Evolutionary conservation across 2,888 invertebrate genomes (phyloP).

Genomic region (Metalampra italica): DNA sequence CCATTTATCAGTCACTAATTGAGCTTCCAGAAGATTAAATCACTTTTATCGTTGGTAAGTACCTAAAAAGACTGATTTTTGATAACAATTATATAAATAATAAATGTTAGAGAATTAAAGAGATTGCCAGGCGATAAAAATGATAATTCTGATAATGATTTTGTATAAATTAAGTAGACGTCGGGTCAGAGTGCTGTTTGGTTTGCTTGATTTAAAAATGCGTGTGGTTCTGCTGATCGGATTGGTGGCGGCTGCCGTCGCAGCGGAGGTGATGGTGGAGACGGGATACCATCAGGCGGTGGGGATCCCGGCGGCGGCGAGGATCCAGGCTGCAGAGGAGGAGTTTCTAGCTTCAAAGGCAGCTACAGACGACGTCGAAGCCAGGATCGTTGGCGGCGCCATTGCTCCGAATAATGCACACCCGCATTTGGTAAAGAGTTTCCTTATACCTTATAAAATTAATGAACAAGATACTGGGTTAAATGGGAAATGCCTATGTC

Average conservation of each 20-base stretch:
- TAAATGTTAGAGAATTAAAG: not conserved
- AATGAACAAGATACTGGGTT: too few relatives aligned
- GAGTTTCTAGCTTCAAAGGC: constrained; percentile 4
- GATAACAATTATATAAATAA: not conserved
- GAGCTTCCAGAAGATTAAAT: too few relatives aligned
- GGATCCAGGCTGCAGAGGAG: constrained; percentile 38
- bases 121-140: constrained; percentile 16
- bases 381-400: constrained; percentile 46
- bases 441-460: not conserved
- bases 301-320: constrained; percentile 46
- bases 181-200: constrained; percentile 16
- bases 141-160: not conserved
- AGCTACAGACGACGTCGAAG: not conserved
- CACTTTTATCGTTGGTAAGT: too few relatives aligned
- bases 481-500: too few relatives aligned
- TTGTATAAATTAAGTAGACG: not conserved
- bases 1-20: too few relatives aligned
- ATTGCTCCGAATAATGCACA: constrained; percentile 33
- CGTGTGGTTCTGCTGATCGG: constrained; percentile 21
- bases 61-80: too few relatives aligned
- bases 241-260: constrained; percentile 20
- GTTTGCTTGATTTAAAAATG: constrained; percentile 30
- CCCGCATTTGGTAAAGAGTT: constrained; percentile 37
- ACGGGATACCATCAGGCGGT: constrained; percentile 39
- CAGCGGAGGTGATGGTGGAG: not conserved